Base-by-base conservation (phyloP, 2,797 vertebrate genomes). In the Betta splendens region DNA sequence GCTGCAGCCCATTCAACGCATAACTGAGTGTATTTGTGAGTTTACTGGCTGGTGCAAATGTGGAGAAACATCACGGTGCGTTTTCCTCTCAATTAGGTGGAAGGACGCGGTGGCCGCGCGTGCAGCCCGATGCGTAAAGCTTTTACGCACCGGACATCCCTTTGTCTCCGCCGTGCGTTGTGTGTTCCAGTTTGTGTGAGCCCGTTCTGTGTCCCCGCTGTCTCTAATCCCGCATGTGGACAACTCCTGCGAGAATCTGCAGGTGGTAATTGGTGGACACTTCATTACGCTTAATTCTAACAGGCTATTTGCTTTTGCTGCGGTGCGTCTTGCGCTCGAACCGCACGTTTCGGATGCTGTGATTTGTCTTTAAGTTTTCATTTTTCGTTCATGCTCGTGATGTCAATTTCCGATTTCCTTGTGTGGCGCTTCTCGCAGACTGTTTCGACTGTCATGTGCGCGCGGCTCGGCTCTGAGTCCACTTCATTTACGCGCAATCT, bases 131-230 rank as follows among this genome's bases (percentile, higher is more conserved):
- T 71, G 88, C 84, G 86, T 86, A 90, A 90, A 80, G 77, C 78
- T 65, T 87, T 89, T 90, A 88, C 88, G 89, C 85, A 86, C 83
- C 73, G 79, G 85, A 64, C 72, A 80, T 72, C 76, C 71, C 69
- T 89, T 91, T 89, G 86, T 91, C 79, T 87, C 84, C 71, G 52
- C 58, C 17, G 16, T 72, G 75, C 60, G 66, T 83, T 75, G 76
- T 69, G 71, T 69, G 75, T 72, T 72, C 57, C 70, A 65, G 72
- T 80, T 83, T 77, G 60, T 73, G 70, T 77, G 66, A 79, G 40
- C 73, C 53, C 62, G 66, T 49, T 69, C 32, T 53, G 46, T 63
- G 28, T 75, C 57, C 36, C 64, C 13, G 73, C 66, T 75, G 53
- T 26, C 69, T 79, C 42, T 17, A 11, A 42, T 53, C 58, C 50